Conservation (phyloP, 1,140 invertebrate species). For the Megalonaias nervosa region DNA sequence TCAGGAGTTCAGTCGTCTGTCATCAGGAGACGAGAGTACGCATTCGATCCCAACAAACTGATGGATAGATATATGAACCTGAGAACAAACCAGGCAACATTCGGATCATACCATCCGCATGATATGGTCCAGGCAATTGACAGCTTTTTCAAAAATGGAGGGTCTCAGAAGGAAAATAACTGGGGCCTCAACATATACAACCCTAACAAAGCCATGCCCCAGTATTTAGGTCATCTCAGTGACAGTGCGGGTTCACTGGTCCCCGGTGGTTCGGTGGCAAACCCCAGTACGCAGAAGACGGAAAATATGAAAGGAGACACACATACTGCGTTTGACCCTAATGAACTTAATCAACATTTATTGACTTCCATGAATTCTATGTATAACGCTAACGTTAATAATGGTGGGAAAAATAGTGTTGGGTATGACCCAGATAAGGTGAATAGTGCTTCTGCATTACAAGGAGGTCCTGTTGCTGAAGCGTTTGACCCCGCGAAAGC, state of each 20-base stretch:
- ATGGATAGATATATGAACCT: conserved; percentile 33
- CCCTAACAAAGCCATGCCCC: conserved; percentile 24
- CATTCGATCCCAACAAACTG: conserved; percentile 34
- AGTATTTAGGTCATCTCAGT: conserved; percentile 15
- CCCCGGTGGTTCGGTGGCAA: not conserved
- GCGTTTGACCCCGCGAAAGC: too few species aligned
- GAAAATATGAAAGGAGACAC: not conserved
- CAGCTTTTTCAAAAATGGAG: conserved; percentile 25
- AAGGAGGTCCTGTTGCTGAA: too few species aligned
- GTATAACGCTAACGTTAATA: not conserved
- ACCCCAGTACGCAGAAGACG: not conserved
- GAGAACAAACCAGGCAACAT: conserved; percentile 31
- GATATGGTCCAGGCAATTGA: conserved; percentile 26
- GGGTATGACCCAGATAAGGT: not conserved
- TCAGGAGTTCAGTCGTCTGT: not conserved
- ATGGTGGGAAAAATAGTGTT: not conserved
- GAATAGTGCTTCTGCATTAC: too few species aligned
- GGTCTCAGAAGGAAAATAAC: not conserved
- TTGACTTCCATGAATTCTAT: not conserved
- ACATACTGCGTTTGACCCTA: conserved; percentile 15
- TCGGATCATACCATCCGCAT: conserved; percentile 33
- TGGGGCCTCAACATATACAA: conserved; percentile 35
- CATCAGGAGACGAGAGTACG: not conserved
- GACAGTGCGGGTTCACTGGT: conserved; percentile 1
- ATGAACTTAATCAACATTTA: conserved; percentile 5